Conservation (phyloP, 2,113 vertebrate genomes). For the Regulus satrapa region DNA sequence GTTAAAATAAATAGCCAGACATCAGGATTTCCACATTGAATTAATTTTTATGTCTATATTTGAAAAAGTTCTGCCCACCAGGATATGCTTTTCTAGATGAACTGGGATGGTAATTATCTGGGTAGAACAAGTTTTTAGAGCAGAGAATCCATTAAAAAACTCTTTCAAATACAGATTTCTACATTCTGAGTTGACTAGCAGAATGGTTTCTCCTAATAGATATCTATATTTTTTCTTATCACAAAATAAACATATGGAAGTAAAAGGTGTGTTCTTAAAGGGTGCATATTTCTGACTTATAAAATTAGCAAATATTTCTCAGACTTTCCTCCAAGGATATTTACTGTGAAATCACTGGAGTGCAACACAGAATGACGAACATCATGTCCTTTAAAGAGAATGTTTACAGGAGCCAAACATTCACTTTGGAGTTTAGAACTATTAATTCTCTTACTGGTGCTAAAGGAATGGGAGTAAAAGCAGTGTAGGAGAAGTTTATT, state of each 20-base stretch:
- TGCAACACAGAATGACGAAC: not conserved
- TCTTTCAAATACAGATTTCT: not conserved
- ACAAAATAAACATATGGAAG: not conserved
- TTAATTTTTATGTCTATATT: not conserved
- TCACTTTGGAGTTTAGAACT: not conserved
- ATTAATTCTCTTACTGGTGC: not conserved
- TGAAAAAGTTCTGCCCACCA: not conserved
- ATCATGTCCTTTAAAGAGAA: not conserved
- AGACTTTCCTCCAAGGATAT: not conserved
- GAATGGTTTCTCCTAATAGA: not conserved
- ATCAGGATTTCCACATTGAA: not conserved
- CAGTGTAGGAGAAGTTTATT: not conserved
- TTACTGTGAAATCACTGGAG: constrained; percentile 16
- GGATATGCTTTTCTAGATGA: not conserved
- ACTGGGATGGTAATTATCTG: not conserved
- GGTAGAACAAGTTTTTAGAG: not conserved
- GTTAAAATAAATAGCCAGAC: not conserved
- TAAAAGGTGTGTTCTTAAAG: not conserved
- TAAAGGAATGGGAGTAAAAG: not conserved
- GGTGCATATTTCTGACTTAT: not conserved
- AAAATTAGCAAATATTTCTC: not conserved
- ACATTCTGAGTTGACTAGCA: not conserved
- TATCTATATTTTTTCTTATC: not conserved
- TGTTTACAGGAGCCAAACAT: not conserved
- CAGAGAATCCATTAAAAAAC: fast-evolving